Evolutionary conservation across 2,888 invertebrate genomes (phyloP).

Genomic region (Ennomos quercinarius): DNA sequence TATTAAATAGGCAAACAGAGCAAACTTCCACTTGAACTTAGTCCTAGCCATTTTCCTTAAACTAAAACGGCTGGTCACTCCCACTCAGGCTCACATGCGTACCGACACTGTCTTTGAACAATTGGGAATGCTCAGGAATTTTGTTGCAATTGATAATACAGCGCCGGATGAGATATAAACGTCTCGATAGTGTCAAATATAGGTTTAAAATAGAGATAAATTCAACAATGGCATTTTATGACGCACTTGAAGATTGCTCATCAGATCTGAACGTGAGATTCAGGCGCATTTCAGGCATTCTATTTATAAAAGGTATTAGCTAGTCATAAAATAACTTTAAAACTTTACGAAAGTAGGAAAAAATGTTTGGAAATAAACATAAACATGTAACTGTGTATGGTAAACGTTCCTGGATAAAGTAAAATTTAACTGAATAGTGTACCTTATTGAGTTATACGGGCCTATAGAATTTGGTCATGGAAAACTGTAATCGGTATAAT

Average conservation of each 20-base stretch:
- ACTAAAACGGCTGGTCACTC: constrained; percentile 47
- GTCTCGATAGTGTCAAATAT: constrained; percentile 54
- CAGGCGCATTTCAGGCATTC: neutral
- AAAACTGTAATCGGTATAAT: no score
- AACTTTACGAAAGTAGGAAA: no score
- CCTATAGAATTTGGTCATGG: no score
- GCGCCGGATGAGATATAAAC: constrained; percentile 34
- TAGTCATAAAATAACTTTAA: no score
- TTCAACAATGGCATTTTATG: constrained; percentile 17
- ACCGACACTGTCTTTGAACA: constrained; percentile 40
- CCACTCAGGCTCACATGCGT: constrained; percentile 50
- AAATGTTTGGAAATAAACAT: no score
- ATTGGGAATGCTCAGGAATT: constrained; percentile 45
- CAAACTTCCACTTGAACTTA: constrained; percentile 60
- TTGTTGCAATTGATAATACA: constrained; percentile 14
- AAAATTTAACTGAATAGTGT: no score
- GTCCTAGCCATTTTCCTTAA: constrained; percentile 62
- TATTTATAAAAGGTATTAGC: no score
- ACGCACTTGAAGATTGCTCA: constrained; percentile 22
- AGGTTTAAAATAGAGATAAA: constrained; percentile 47
- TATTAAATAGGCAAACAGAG: constrained; percentile 49
- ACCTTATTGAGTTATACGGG: no score
- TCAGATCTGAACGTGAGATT: constrained; percentile 17
- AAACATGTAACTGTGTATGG: no score
- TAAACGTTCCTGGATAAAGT: no score